A percentile compares a stretch with the other conserved stretches of the same genome.
These are phyloP conservation scores for Mola mola DNA, from an alignment of 2,113 vertebrate species.

Conservation along the genomic window DNA sequence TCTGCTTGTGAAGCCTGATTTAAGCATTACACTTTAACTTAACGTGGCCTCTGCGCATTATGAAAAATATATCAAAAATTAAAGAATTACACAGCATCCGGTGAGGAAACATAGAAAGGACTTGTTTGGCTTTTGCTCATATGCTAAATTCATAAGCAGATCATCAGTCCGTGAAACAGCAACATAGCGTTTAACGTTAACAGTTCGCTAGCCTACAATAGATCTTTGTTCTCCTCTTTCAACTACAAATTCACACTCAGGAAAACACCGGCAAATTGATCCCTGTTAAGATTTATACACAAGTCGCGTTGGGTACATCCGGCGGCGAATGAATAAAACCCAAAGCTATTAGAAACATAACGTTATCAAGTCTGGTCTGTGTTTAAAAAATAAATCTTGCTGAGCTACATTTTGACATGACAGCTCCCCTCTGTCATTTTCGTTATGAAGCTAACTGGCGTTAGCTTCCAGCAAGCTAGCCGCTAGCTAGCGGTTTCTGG, in stretches of 20 bases:
- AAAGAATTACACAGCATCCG: not conserved
- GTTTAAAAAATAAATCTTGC: not conserved
- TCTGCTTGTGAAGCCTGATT: too few relatives aligned
- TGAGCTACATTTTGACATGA: slow-evolving; percentile 57
- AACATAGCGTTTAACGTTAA: slow-evolving; percentile 23
- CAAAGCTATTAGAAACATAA: not conserved
- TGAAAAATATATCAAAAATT: slow-evolving; percentile 18
- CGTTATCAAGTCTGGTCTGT: not conserved
- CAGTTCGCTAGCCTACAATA: slow-evolving; percentile 51
- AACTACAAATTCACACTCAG: slow-evolving; percentile 39
- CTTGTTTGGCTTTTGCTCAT: not conserved
- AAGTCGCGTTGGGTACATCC: not conserved
- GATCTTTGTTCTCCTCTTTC: slow-evolving; percentile 75
- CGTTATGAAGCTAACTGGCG: slow-evolving; percentile 53
- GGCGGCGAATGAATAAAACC: not conserved
- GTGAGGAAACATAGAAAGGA: not conserved
- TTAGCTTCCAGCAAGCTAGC: slow-evolving; percentile 51
- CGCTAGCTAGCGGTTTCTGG: slow-evolving; percentile 38
- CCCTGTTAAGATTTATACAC: slow-evolving; percentile 5
- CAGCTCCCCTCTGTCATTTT: slow-evolving; percentile 68
- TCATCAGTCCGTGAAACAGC: not conserved
- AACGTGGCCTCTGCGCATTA: not conserved
- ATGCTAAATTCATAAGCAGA: not conserved
- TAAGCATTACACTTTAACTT: slow-evolving; percentile 2
- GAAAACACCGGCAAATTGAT: slow-evolving; percentile 53